Base-by-base conservation (phyloP, 2,888 invertebrate genomes). In the Drosophila affinis region DNA sequence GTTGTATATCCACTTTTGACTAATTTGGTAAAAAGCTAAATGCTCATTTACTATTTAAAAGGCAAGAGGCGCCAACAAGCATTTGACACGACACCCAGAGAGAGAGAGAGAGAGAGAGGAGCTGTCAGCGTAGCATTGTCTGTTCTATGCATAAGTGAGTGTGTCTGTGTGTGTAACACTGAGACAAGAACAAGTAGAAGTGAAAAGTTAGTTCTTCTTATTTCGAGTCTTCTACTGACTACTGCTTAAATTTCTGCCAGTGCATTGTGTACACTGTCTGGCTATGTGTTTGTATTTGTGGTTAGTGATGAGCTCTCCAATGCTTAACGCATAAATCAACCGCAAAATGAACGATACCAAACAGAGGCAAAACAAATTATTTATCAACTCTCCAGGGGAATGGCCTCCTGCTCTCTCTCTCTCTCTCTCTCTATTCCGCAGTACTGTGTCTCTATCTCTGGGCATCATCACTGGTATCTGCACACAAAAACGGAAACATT, bases 11-110 rank as follows among this genome's bases (percentile, higher is more conserved):
- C 34, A 62, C 34, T 39, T 29, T 27, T 47, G 51, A 75, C 65
- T 84, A 84, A 81, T 84, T 81, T 85, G 79, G 55, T 74, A 80
- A 77, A 82, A 80, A 86, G 86, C 79, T 71, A 83, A 80, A 64
- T 67, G 72, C 67, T 79, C 78, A 80, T 82, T 82, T 77, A 59
- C 68, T 74, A 80, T 79, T 85, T 74, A 85, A 65, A 72, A 79
- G 78, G 63, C 65, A 60, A 75, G 75, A 75, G 75, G 75, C 72
- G 80, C 77, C 73, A 81, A 78, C 77, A 82, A 72, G 64, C 71
- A 68, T 71, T 79, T 85, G 79, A 78, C 86, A 82, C 68, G 77
- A 68, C 58, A 59, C 46, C 9, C 17, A 12, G 47, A 21, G 18
- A 21, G 47, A 10, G 47, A 6, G 18, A 21, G 7, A 12, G 47